Evolutionary conservation across 2,797 vertebrate genomes (phyloP).

Genomic region (Lacerta viridis): DNA sequence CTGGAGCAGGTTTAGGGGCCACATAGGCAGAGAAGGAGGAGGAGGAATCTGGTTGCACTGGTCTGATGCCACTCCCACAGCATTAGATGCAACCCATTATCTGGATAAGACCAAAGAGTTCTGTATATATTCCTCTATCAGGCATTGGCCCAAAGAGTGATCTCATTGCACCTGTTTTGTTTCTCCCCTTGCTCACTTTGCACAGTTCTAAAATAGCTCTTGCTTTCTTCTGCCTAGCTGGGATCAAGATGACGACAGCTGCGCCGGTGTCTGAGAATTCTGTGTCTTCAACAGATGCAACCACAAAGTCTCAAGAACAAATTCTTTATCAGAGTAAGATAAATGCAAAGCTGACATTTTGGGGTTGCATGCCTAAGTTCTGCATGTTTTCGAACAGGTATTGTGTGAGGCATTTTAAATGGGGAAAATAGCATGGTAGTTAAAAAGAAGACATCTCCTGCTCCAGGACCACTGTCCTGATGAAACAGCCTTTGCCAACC

Average conservation of each 20-base stretch:
- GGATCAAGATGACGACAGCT: slow-evolving; percentile 88
- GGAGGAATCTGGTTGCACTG: no score
- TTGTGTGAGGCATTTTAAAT: neutral
- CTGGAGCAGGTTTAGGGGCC: no score
- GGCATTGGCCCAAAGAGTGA: neutral
- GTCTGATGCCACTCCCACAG: no score
- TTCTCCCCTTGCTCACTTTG: neutral
- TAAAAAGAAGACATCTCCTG: no score
- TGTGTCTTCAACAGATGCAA: slow-evolving; percentile 75
- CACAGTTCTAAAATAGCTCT: neutral
- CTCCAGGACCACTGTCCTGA: no score
- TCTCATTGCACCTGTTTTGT: neutral
- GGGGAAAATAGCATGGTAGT: neutral
- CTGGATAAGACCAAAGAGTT: neutral
- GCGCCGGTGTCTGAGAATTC: slow-evolving; percentile 73
- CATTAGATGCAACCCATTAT: no score
- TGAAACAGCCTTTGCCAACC: no score
- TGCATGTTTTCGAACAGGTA: neutral
- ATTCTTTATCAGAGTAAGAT: slow-evolving; percentile 94
- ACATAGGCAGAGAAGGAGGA: no score
- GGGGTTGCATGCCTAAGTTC: no score
- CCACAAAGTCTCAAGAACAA: slow-evolving; percentile 87
- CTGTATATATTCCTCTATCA: neutral
- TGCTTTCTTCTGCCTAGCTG: slow-evolving; percentile 66
- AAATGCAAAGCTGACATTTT: neutral